Evolutionary conservation across 2,113 vertebrate genomes (phyloP).

Genomic region (Lutjanus erythropterus): DNA sequence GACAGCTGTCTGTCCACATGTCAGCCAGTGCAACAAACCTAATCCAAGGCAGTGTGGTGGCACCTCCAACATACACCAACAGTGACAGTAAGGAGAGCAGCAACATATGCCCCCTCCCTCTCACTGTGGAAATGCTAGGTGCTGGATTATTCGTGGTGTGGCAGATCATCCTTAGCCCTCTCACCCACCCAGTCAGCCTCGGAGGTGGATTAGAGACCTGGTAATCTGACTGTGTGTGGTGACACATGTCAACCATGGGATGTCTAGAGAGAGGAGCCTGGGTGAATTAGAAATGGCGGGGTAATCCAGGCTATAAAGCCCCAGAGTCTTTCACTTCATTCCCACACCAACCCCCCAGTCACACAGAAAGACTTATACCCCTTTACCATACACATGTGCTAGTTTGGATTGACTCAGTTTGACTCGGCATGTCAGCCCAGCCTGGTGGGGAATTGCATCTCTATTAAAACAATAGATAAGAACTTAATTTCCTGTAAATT

Average conservation of each 20-base stretch:
- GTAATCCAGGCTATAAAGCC: slow-evolving; percentile 56
- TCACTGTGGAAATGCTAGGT: slow-evolving; percentile 53
- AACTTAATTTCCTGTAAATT: too few relatives aligned
- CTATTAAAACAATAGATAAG: too few relatives aligned
- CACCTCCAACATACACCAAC: slow-evolving; percentile 62
- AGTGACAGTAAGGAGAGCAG: slow-evolving; percentile 60
- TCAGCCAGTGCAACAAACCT: slow-evolving; percentile 68
- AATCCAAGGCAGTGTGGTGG: slow-evolving; percentile 71
- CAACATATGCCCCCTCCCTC: slow-evolving; percentile 20
- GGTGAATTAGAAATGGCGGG: slow-evolving; percentile 54
- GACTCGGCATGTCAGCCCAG: too few relatives aligned
- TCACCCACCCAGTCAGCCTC: slow-evolving; percentile 60
- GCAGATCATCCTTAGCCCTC: slow-evolving; percentile 71
- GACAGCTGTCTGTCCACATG: slow-evolving; percentile 77
- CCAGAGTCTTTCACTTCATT: slow-evolving; percentile 17
- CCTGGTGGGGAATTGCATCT: too few relatives aligned
- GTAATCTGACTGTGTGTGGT: slow-evolving; percentile 76
- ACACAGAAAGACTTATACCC: neutral
- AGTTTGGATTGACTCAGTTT: too few relatives aligned
- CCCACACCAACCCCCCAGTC: neutral
- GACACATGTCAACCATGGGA: slow-evolving; percentile 76
- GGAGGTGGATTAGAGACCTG: slow-evolving; percentile 76
- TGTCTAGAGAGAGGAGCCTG: slow-evolving; percentile 56
- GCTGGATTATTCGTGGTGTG: slow-evolving; percentile 75
- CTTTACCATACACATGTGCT: too few relatives aligned